phyloP scores from a whole-genome alignment of 2,113 vertebrate species.

The Apeltes quadracus region DNA sequence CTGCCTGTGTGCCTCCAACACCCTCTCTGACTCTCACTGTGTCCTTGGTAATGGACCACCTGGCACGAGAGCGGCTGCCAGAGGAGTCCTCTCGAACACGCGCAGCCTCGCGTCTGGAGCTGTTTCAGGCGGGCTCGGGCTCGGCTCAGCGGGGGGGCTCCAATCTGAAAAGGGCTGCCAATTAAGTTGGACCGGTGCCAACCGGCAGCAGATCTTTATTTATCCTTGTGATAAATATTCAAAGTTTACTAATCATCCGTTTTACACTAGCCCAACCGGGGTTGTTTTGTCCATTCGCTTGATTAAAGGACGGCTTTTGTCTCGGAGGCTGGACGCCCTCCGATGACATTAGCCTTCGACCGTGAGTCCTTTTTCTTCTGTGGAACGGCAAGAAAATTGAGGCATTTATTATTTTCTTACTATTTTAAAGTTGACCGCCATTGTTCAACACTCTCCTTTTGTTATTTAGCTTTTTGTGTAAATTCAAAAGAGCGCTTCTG shows the following conservation, averaged over 20 bases:
- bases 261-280: constrained; percentile 56
- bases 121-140: constrained; percentile 66
- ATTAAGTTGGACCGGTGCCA: constrained; percentile 74
- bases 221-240: constrained; percentile 74
- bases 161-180: constrained; percentile 73
- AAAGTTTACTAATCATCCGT: constrained; percentile 67
- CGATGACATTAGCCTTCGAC: constrained; percentile 34
- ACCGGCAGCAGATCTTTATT: constrained; percentile 73
- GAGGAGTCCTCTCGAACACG: constrained; percentile 63
- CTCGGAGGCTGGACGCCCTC: constrained; percentile 27
- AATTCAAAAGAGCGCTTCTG: constrained; percentile 2
- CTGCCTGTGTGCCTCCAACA: constrained; percentile 56
- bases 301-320: constrained; percentile 50
- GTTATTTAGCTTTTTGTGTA: background rate
- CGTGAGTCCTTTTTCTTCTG: constrained; percentile 11
- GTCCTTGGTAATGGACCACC: constrained; percentile 75
- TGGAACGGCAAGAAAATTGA: constrained; percentile 21
- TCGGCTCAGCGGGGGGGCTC: constrained; percentile 67
- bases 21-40: constrained; percentile 45
- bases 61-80: constrained; percentile 64
- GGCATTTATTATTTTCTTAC: constrained; percentile 15
- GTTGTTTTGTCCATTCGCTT: constrained; percentile 65
- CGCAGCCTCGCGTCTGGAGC: constrained; percentile 64
- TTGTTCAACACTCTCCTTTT: constrained; percentile 18
- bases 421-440: background rate